These are phyloP conservation scores for Calephelis nemesis DNA, from an alignment of 1,140 invertebrate genomes.

Conservation along the genomic window DNA sequence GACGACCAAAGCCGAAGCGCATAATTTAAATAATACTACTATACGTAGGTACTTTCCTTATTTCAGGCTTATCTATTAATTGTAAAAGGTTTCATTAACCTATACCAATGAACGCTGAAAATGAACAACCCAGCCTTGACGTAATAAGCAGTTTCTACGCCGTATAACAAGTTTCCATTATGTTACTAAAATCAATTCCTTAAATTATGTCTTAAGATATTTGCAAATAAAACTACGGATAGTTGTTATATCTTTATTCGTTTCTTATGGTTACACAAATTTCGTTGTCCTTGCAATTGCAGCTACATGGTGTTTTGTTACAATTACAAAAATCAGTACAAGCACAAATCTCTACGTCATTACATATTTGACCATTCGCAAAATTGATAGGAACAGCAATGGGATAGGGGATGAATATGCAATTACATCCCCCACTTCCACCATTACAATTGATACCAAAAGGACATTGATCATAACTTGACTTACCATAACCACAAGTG, in stretches of 20 bases:
- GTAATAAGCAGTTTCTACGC: too few species aligned
- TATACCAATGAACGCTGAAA: too few species aligned
- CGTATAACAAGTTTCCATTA: too few species aligned
- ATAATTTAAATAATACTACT: too few species aligned
- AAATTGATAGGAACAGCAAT: not conserved
- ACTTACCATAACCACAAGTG: not conserved
- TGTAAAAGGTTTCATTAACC: too few species aligned
- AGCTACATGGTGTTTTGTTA: slow-evolving; percentile 1
- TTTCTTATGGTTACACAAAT: not conserved
- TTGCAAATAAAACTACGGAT: too few species aligned
- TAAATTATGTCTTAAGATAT: too few species aligned
- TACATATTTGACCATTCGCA: not conserved
- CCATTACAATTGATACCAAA: slow-evolving; percentile 22
- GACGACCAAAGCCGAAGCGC: too few species aligned
- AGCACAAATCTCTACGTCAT: not conserved
- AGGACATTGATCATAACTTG: not conserved
- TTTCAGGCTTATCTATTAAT: too few species aligned
- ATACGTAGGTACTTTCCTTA: too few species aligned
- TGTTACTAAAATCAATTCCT: too few species aligned
- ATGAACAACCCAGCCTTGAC: too few species aligned
- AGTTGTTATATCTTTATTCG: not conserved
- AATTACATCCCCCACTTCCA: slow-evolving; percentile 22
- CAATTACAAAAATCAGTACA: slow-evolving; percentile 18
- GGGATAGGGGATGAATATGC: slow-evolving; percentile 14
- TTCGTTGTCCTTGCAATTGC: not conserved